Evolutionary conservation across 2,113 vertebrate species (phyloP).

Genomic region (Semicossyphus pulcher): DNA sequence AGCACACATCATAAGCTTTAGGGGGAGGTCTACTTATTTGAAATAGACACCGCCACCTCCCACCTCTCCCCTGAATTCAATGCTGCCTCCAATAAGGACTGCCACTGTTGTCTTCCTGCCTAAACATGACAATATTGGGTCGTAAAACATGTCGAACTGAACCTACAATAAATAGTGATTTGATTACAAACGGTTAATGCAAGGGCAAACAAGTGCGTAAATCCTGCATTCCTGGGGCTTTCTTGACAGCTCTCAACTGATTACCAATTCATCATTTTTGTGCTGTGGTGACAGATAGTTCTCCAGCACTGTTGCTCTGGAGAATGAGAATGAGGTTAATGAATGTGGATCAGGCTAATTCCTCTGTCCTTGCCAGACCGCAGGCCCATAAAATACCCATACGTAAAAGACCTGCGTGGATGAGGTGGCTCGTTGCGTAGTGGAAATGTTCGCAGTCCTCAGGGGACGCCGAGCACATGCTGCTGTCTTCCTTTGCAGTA

Average conservation of each 20-base stretch:
- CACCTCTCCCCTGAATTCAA: constrained; percentile 41
- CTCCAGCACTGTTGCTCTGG: constrained; percentile 71
- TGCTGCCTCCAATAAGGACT: constrained; percentile 43
- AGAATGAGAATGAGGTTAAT: constrained; percentile 85
- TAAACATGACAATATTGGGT: constrained; percentile 60
- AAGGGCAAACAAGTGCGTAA: constrained; percentile 82
- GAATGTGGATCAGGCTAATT: constrained; percentile 85
- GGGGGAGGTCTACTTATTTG: constrained; percentile 32
- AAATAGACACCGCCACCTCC: constrained; percentile 49
- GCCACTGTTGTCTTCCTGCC: constrained; percentile 55
- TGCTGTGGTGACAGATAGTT: constrained; percentile 76
- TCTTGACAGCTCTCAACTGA: constrained; percentile 84
- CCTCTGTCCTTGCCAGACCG: constrained; percentile 78
- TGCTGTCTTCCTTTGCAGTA: constrained; percentile 43
- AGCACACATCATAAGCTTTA: constrained; percentile 56
- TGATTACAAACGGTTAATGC: constrained; percentile 84
- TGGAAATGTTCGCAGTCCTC: constrained; percentile 66
- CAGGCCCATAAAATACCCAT: constrained; percentile 74
- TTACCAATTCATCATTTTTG: constrained; percentile 85
- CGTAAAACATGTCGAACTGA: constrained; percentile 74
- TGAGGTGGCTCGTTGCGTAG: constrained; percentile 67
- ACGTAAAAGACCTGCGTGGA: constrained; percentile 63
- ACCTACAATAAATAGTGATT: constrained; percentile 81
- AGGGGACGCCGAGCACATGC: constrained; percentile 50
- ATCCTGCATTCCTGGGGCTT: constrained; percentile 80